Base-by-base conservation (phyloP, 2,113 vertebrate genomes). In the Rhinolophus sinicus region DNA sequence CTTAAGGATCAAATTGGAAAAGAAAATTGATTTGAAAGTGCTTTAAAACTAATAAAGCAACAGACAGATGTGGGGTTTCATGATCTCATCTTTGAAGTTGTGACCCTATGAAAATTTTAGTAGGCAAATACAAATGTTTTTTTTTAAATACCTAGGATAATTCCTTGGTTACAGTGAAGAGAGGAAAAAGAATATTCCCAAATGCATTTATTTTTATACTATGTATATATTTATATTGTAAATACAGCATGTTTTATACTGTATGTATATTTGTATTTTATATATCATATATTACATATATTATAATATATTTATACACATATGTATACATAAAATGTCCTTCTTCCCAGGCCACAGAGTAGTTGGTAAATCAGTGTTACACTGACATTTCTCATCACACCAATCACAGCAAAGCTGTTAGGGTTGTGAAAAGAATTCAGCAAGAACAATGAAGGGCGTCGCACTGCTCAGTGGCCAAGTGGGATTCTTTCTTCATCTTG, bases 51-150 rank as follows among this genome's bases (percentile, higher is more conserved):
- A 70, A 26, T 69, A 70, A 94, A 85, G 40, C 7, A 15, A 64
- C 40, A 95, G 50, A 44, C 11, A 78, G 28, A 78, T 78, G 19
- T 16, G 8, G 9, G 8, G 6, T 76, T 96, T 92, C 76, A 62
- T 50, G 69, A 76, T 78, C 38, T 40, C 22, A 19, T 81, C 38
- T 97, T 78, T 85, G n/a, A 72, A 91, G 72, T 86, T 35, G 58
- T 82, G 77, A 65, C 64, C 26, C n/a, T 87, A 47, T 15, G 58
- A 96, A 92, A 86, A 88, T 77, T 52, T 80, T 84, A 85, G 85
- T 28, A 62, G 47, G 21, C 65, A 93, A 96, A 88, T 85, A 15
- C 88, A 97, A 95, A 73, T 54, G 58, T 24, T 54, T 35, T 65
- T 65, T 10, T 76, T 90, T 89, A 88, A 85, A 76, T 82, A 89